A percentile compares a stretch with the other conserved stretches of the same genome.
Conservation (phyloP, 2,113 vertebrate genomes). For the Nibea coibor region DNA sequence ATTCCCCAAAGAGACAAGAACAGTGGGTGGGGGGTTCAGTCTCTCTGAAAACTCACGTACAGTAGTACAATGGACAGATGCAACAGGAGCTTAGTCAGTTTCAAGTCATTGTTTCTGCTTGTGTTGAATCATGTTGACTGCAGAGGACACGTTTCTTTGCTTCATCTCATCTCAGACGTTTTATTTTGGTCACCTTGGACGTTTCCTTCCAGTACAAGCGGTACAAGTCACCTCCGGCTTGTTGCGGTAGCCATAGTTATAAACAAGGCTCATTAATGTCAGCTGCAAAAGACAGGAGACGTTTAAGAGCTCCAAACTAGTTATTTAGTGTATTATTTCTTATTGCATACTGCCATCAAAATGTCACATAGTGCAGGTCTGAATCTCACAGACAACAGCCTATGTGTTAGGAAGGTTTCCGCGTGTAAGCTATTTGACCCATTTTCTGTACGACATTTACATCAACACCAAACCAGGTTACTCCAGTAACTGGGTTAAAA, state of each 20-base stretch:
- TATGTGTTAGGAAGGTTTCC: neutral
- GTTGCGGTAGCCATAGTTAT: neutral
- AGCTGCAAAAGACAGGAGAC: neutral
- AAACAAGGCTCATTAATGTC: neutral
- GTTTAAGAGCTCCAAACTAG: neutral
- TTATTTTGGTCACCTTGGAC: neutral
- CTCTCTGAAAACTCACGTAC: neutral
- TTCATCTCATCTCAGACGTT: neutral
- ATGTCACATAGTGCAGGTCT: neutral
- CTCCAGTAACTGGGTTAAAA: neutral
- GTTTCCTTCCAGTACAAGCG: neutral
- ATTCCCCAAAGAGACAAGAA: constrained; percentile 18
- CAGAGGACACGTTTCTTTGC: neutral
- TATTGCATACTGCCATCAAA: neutral
- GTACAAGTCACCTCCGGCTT: neutral
- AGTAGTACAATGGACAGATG: neutral
- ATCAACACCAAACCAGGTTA: neutral
- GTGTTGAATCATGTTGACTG: neutral
- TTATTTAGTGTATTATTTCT: neutral
- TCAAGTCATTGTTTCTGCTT: neutral
- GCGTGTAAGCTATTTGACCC: neutral
- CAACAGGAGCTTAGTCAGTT: neutral
- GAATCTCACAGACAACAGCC: neutral
- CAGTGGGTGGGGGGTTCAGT: neutral
- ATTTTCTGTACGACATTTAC: constrained; percentile 1